Percentiles rank a stretch among this genome's conserved stretches.
phyloP scores from a whole-genome alignment of 2,888 invertebrate species.

The Homarus gammarus region DNA sequence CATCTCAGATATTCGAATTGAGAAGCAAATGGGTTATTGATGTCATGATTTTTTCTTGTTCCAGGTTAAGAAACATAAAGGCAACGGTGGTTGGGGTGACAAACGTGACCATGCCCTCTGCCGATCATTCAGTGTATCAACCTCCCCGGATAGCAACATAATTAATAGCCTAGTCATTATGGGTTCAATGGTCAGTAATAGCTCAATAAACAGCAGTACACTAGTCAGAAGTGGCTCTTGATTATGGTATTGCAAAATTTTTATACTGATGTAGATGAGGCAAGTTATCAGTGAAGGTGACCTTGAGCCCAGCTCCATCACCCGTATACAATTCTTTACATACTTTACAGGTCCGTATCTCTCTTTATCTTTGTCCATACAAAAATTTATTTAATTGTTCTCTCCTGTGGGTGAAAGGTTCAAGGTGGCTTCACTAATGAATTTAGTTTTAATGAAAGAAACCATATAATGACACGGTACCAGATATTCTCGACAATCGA shows the following conservation, averaged over 20 bases:
- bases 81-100: conserved; percentile 99
- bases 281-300: not conserved
- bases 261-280: conserved; percentile 4
- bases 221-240: conserved; percentile 52
- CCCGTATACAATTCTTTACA: not conserved
- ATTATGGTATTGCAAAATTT: conserved; percentile 34
- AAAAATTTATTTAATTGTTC: not conserved
- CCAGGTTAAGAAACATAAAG: conserved; percentile 85
- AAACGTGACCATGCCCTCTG: conserved; percentile 91
- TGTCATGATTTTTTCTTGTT: not conserved
- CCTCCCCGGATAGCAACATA: conserved; percentile 24
- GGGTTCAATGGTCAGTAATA: conserved; percentile 20
- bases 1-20: no score
- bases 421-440: not conserved
- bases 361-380: not conserved
- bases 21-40: no score
- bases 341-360: not conserved
- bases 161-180: not conserved
- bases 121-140: conserved; percentile 52
- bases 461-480: not conserved
- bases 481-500: conserved; percentile 9
- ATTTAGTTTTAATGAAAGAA: not conserved
- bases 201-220: conserved; percentile 31
- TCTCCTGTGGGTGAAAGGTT: not conserved
- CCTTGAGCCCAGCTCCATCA: conserved; percentile 4